A percentile compares a stretch with the other conserved stretches of the same genome.
Evolutionary conservation across 1,140 invertebrate genomes (phyloP).

Genomic region (Drosophila sp.): DNA sequence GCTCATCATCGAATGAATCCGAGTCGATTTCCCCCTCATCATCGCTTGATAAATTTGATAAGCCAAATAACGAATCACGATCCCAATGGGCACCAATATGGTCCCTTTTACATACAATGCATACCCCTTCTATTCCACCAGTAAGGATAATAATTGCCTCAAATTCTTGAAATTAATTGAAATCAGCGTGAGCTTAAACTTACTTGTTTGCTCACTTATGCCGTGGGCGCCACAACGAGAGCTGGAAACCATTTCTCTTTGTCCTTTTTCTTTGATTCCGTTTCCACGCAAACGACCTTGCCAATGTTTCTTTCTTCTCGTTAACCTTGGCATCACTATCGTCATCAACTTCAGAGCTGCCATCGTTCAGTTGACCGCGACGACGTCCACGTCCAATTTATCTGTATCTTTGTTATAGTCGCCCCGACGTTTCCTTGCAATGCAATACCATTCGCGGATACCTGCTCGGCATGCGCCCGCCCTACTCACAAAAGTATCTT

Average conservation of each 20-base stretch:
- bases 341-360: constrained; percentile 90
- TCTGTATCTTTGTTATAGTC: constrained; percentile 97
- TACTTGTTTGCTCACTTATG: constrained; percentile 87
- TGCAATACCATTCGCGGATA: too few species aligned
- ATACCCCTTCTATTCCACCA: too few species aligned
- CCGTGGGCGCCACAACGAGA: constrained; percentile 95
- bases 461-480: too few species aligned
- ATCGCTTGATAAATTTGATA: constrained; percentile 74
- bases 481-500: too few species aligned
- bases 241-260: constrained; percentile 96
- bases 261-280: constrained; percentile 90
- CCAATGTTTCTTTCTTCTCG: constrained; percentile 90
- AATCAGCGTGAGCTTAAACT: background rate
- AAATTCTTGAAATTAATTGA: background rate
- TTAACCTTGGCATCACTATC: constrained; percentile 86
- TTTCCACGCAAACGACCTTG: constrained; percentile 93
- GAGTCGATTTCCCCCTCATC: constrained; percentile 84
- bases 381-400: constrained; percentile 92
- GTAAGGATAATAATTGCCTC: background rate
- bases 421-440: constrained; percentile 95
- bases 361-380: constrained; percentile 83
- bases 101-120: too few species aligned
- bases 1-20: constrained; percentile 94
- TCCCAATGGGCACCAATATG: constrained; percentile 97
- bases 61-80: constrained; percentile 92